These are phyloP conservation scores for Notocelia uddmanniana DNA, from an alignment of 2,888 invertebrate species.

Conservation along the genomic window DNA sequence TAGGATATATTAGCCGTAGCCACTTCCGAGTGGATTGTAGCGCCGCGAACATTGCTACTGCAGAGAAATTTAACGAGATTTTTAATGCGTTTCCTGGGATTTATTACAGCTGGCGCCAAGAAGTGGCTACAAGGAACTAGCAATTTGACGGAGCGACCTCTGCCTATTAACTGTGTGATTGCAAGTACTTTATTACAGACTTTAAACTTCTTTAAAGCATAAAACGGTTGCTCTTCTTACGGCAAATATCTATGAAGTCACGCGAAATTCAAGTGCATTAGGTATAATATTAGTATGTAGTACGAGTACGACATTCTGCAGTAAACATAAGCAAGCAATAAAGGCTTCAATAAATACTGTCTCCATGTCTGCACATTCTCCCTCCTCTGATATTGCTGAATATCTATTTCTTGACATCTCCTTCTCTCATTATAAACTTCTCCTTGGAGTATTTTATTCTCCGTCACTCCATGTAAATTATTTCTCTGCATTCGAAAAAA, in stretches of 20 bases:
- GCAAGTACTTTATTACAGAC: slow-evolving; percentile 16
- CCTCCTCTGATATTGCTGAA: too few species aligned
- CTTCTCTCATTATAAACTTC: too few species aligned
- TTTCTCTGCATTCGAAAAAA: too few species aligned
- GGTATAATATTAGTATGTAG: neutral
- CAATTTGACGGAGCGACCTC: slow-evolving; percentile 38
- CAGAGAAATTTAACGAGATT: slow-evolving; percentile 75
- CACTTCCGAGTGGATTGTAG: slow-evolving; percentile 52
- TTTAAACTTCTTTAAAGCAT: too few species aligned
- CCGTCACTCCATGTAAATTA: too few species aligned
- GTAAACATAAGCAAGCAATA: too few species aligned
- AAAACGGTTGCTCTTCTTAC: neutral
- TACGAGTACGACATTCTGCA: too few species aligned
- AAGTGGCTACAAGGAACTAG: slow-evolving; percentile 57
- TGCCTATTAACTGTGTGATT: slow-evolving; percentile 32
- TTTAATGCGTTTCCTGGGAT: slow-evolving; percentile 74
- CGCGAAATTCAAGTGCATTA: neutral
- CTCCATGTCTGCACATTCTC: too few species aligned
- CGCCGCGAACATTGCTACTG: slow-evolving; percentile 57
- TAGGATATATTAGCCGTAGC: slow-evolving; percentile 50
- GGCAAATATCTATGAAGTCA: neutral
- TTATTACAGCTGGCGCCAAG: slow-evolving; percentile 72
- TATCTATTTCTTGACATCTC: too few species aligned
- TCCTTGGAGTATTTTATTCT: too few species aligned
- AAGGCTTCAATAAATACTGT: too few species aligned